Base-by-base conservation (phyloP, 2,113 vertebrate genomes). In the Lepisosteus osseus region DNA sequence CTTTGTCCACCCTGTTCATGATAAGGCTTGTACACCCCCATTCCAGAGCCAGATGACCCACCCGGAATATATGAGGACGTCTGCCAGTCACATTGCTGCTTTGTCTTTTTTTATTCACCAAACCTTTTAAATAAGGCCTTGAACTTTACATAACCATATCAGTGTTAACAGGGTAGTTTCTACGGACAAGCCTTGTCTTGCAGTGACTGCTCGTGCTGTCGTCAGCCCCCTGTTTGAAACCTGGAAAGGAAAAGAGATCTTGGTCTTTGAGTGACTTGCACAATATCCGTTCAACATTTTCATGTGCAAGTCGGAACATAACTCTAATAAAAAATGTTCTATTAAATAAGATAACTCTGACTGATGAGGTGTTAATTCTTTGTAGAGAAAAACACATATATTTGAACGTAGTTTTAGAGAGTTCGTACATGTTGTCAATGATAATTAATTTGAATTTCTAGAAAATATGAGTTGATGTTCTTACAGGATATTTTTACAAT, bases 191-290 rank as follows among this genome's bases (percentile, higher is more conserved):
- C 65, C 61, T 66, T 56, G 62, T 78, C 77, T 75, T 72, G 74
- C 61, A 51, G 61, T 6, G 12, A n/a, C 65, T 59, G 7, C 41
- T 63, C 9, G 8, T 69, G 12, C 61, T 65, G 61, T 64, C 42
- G 65, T 73, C 61, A 66, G 7, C 54, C 61, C 57, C 57, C 45
- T 59, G 29, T 55, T 29, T 65, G 68, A 69, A 72, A 56, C 55
- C 56, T 13, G 56, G 11, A 55, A 67, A 68, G 65, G 45, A 62
- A 67, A 68, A 67, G 54, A 73, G 54, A 59, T 73, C 29, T 29
- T 29, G 29, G 29, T 69, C 15, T 29, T 64, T 79, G 68, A 77
- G 72, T 66, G 66, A 66, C 42, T 76, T 77, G 66, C 75, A 75
- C 61, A 82, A 79, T 59, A 47, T 59, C 68, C 72, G 44, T 73